Base-by-base conservation (phyloP, 64 coral and sea anemone species). In the Catalaphyllia jardinei region DNA sequence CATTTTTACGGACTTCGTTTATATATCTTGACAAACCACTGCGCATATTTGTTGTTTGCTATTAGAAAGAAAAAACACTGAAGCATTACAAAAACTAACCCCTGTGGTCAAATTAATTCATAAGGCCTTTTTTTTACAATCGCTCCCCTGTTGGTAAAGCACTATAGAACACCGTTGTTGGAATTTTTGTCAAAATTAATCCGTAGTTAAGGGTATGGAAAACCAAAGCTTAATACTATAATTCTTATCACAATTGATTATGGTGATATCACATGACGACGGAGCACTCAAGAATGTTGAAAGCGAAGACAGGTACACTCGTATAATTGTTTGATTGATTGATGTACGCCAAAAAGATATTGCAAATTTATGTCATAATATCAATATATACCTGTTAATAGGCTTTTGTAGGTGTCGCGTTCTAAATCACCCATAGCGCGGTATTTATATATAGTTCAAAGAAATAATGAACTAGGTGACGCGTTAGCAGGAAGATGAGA, bases 61-160 rank as follows among this genome's bases (percentile, higher is more conserved):
- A 51, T 39, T 85, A 64, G 28, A 85, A 71, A 71, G 22, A 25
- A 69, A 80, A 83, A 71, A 85, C 20, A 85, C 42, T 69, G 81
- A 85, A 85, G 81, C 31, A 51, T 85, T 49, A 67, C 81, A 85
- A 83, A 24, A 71, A 11, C 39, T 85, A 63, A 85, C 81, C 81
- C 81, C 81, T 85, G 81, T 85, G 62, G 81, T 85, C 62, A 71
- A 71, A 49, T 85, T 69, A 39, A 85, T 85, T 39, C 11, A 85
- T 71, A 50, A 85, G 22, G 24, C 81, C n/a, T 24, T 62, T 64
- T 49, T n/a, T 60, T 20, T 71, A 85, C 81, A 85, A 85, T 85
- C 71, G 63, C 62, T 25, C 81, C 63, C 62, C 81, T 71, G 63
- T 71, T 35, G 81, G 63, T 69, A 85, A 50, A 11, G 67, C 35